A percentile compares a stretch with the other conserved stretches of the same genome.
phyloP scores from a whole-genome alignment of 1,140 invertebrate species.

The Philotrypesis tridentata region DNA sequence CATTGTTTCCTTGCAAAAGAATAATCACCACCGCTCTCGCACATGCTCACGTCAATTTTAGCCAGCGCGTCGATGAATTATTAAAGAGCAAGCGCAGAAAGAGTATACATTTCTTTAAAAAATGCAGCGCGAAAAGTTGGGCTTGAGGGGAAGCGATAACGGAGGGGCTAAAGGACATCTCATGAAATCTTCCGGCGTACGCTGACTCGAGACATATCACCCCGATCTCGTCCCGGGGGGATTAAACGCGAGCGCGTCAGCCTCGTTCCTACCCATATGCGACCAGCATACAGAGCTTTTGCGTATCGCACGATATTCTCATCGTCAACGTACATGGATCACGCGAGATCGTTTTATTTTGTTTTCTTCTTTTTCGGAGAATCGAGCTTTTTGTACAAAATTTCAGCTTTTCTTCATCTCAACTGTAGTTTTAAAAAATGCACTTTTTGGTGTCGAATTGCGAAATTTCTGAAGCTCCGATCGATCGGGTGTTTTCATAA shows the following conservation, averaged over 20 bases:
- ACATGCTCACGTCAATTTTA: background rate
- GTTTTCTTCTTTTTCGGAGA: background rate
- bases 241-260: background rate
- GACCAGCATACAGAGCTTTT: background rate
- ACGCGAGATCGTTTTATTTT: background rate
- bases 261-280: background rate
- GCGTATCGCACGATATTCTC: background rate
- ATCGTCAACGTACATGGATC: background rate
- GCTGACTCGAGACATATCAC: background rate
- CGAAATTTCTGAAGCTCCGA: too few species aligned
- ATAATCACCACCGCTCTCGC: background rate
- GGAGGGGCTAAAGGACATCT: background rate
- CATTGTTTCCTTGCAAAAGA: background rate
- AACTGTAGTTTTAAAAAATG: too few species aligned
- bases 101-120: background rate
- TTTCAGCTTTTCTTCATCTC: too few species aligned
- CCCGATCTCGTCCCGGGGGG: background rate
- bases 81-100: background rate
- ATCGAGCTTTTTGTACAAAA: background rate
- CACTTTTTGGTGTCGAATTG: too few species aligned
- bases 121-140: background rate
- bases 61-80: background rate
- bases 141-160: background rate
- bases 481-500: too few species aligned
- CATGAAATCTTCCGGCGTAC: background rate